phyloP scores from a whole-genome alignment of 92 coral and sea anemone species.

The Phenganax stokvisi region DNA sequence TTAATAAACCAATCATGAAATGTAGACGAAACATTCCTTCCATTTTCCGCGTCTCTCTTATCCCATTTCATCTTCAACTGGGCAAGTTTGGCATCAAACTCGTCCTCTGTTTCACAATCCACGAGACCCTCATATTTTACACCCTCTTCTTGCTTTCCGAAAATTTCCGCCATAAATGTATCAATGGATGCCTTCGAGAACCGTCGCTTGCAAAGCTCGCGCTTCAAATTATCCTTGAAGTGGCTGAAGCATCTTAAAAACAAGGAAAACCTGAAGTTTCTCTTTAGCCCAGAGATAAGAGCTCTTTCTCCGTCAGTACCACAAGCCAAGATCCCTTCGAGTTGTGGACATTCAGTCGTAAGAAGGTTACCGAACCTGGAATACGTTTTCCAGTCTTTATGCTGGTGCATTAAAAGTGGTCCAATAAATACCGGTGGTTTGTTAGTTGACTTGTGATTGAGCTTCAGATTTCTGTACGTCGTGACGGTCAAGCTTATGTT shows the following conservation, averaged over 20 bases:
- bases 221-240: too few species aligned
- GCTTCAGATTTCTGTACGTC: constrained; percentile 44
- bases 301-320: constrained; percentile 12
- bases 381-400: background rate
- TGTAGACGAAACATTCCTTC: background rate
- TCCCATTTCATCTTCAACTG: constrained; percentile 36
- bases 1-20: constrained; percentile 30
- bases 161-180: constrained; percentile 37
- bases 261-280: background rate
- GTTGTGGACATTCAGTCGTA: background rate
- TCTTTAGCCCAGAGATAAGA: constrained; percentile 24
- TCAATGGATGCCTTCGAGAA: too few species aligned
- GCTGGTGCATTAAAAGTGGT: constrained; percentile 44
- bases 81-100: constrained; percentile 42
- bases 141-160: constrained; percentile 43
- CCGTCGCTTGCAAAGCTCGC: too few species aligned
- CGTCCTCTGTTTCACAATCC: constrained; percentile 40
- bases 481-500: constrained; percentile 50
- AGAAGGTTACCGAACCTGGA: constrained; percentile 41
- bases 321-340: constrained; percentile 25
- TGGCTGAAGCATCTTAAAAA: background rate
- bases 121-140: constrained; percentile 43
- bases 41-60: background rate
- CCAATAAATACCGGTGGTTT: constrained; percentile 49
- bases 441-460: constrained; percentile 25